These are phyloP conservation scores for Chiroxiphia lanceolata DNA, from an alignment of 2,797 vertebrate species.

Conservation along the genomic window DNA sequence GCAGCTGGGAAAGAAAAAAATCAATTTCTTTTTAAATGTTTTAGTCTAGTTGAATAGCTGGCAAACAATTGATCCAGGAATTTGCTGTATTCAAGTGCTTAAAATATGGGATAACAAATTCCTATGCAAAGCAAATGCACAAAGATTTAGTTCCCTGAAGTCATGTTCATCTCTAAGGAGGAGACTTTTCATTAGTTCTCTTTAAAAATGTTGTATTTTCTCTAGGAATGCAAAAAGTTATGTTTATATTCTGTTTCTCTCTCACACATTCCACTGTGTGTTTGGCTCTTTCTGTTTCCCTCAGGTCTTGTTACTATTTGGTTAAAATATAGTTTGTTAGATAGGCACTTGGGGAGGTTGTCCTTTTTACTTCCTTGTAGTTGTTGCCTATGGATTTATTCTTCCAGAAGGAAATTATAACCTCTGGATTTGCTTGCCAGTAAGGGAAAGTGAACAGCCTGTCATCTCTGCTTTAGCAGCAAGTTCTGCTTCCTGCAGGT, in stretches of 20 bases:
- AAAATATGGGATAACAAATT: neutral
- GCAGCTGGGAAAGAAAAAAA: neutral
- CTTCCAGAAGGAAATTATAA: neutral
- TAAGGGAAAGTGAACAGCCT: neutral
- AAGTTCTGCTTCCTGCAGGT: conserved; percentile 14
- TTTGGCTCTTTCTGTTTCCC: neutral
- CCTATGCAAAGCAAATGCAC: neutral
- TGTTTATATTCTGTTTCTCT: neutral
- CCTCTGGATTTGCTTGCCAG: neutral
- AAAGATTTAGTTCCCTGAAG: neutral
- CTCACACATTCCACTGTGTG: rapidly evolving
- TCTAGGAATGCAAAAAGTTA: neutral
- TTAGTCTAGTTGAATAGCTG: conserved; percentile 25
- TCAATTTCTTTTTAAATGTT: neutral
- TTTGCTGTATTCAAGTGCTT: neutral
- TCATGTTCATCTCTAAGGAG: neutral
- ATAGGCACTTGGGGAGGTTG: neutral
- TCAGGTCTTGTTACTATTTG: neutral
- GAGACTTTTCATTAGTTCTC: neutral
- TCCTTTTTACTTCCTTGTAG: neutral
- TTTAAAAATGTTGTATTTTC: neutral
- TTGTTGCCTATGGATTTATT: neutral
- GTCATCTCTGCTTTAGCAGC: neutral
- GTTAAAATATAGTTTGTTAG: neutral
- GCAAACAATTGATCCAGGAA: conserved; percentile 15